Conservation (phyloP, 2,888 invertebrate genomes). For the Eilema depressum region DNA sequence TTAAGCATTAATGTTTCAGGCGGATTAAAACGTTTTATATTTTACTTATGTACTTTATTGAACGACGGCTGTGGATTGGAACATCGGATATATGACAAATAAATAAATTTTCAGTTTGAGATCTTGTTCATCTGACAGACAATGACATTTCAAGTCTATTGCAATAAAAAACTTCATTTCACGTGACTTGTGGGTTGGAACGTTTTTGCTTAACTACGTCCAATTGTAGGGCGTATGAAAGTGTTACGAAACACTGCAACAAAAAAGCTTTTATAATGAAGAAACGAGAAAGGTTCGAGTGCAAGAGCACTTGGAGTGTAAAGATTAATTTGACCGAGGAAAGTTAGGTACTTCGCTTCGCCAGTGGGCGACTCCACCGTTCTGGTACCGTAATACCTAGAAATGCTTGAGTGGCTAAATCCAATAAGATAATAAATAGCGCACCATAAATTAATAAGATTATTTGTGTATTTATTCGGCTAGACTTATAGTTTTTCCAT, state of each 20-base stretch:
- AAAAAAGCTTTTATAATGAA: conserved; percentile 49
- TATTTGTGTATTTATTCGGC: neutral
- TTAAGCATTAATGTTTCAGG: too few relatives aligned
- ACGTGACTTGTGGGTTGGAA: too few relatives aligned
- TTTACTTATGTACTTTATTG: too few relatives aligned
- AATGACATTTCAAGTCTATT: too few relatives aligned
- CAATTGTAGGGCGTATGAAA: conserved; percentile 28
- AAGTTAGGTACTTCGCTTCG: conserved; percentile 44
- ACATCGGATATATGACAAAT: too few relatives aligned
- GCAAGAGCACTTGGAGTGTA: conserved; percentile 27
- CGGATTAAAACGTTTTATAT: too few relatives aligned
- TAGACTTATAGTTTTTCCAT: too few relatives aligned
- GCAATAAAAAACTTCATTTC: too few relatives aligned
- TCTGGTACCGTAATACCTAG: neutral
- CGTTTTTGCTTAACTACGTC: too few relatives aligned
- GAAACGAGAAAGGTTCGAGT: conserved; percentile 52
- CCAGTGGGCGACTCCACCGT: conserved; percentile 30
- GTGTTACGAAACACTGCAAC: conserved; percentile 36
- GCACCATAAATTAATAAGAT: neutral
- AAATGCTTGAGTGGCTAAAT: neutral
- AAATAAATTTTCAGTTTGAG: too few relatives aligned
- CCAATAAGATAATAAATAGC: neutral
- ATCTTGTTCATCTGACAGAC: too few relatives aligned
- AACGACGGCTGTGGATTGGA: too few relatives aligned
- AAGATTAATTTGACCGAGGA: conserved; percentile 28